A percentile compares a stretch with the other conserved stretches of the same genome.
Evolutionary conservation across 2,113 vertebrate genomes (phyloP).

Genomic region (Albula goreensis): DNA sequence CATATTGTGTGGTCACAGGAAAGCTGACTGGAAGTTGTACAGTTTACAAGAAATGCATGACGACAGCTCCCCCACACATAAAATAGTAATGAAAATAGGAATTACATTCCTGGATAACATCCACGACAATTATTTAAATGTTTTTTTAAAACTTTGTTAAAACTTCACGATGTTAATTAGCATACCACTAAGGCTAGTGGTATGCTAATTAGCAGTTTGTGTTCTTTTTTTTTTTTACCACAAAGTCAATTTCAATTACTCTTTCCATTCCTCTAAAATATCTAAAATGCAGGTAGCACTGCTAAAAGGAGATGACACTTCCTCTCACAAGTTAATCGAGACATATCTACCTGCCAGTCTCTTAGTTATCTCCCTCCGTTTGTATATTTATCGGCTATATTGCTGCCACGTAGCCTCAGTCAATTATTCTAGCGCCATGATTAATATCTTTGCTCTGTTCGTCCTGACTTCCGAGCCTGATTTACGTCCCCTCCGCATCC

Average conservation of each 20-base stretch:
- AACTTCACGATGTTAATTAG: no score
- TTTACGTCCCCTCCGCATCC: background rate
- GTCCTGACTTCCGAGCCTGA: background rate
- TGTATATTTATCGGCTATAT: slow-evolving; percentile 1
- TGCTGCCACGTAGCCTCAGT: background rate
- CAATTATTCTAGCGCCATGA: background rate
- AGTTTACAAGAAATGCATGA: background rate
- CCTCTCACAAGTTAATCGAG: background rate
- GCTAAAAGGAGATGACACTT: background rate
- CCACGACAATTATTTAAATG: no score
- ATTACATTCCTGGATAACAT: no score
- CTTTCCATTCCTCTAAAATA: background rate
- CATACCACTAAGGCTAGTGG: background rate
- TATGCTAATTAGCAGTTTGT: background rate
- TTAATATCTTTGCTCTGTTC: background rate
- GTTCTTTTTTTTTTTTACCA: background rate
- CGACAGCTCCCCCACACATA: background rate
- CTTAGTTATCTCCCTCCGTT: slow-evolving; percentile 1
- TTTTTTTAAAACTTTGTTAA: no score
- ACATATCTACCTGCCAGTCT: background rate
- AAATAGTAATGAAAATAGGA: no score
- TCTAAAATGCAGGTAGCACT: background rate
- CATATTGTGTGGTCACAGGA: background rate
- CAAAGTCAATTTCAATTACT: background rate
- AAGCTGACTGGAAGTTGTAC: background rate